phyloP scores from a whole-genome alignment of 2,797 vertebrate genomes.

The Spheniscus humboldti region DNA sequence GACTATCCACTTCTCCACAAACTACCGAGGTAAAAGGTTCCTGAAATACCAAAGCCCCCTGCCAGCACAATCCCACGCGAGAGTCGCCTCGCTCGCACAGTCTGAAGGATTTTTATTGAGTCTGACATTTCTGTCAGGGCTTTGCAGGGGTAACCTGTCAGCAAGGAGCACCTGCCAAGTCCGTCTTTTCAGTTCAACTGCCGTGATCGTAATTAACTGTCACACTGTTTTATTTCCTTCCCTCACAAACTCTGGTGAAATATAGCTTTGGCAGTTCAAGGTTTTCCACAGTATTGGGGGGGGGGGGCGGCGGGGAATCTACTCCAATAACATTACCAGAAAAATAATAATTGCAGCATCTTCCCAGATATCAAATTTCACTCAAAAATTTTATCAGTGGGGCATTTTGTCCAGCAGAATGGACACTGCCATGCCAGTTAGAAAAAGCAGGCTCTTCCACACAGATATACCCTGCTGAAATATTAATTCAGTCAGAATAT shows the following conservation, averaged over 20 bases:
- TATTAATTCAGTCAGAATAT: background rate
- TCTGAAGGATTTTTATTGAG: slow-evolving; percentile 55
- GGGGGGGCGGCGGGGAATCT: background rate
- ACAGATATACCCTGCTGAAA: background rate
- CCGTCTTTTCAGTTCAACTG: slow-evolving; percentile 1
- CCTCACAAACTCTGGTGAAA: slow-evolving; percentile 19
- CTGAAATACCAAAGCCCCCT: background rate
- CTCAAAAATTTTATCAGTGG: background rate
- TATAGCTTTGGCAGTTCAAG: background rate
- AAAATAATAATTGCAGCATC: background rate
- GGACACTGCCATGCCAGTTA: background rate
- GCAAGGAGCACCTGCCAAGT: slow-evolving; percentile 63
- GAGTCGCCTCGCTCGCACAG: background rate
- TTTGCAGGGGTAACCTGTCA: slow-evolving; percentile 54
- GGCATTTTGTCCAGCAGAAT: background rate
- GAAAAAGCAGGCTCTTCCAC: background rate
- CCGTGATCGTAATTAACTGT: slow-evolving; percentile 8
- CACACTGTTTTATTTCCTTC: slow-evolving; percentile 45
- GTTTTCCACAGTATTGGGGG: background rate
- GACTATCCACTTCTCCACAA: background rate
- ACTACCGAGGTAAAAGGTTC: background rate
- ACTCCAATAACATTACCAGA: background rate
- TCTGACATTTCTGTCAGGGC: slow-evolving; percentile 45
- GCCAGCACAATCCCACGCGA: slow-evolving; percentile 13
- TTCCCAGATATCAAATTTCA: background rate